Percentiles rank a stretch among this genome's conserved stretches.
Conservation (phyloP, 2,797 vertebrate genomes). For the Heterohyrax brucei region DNA sequence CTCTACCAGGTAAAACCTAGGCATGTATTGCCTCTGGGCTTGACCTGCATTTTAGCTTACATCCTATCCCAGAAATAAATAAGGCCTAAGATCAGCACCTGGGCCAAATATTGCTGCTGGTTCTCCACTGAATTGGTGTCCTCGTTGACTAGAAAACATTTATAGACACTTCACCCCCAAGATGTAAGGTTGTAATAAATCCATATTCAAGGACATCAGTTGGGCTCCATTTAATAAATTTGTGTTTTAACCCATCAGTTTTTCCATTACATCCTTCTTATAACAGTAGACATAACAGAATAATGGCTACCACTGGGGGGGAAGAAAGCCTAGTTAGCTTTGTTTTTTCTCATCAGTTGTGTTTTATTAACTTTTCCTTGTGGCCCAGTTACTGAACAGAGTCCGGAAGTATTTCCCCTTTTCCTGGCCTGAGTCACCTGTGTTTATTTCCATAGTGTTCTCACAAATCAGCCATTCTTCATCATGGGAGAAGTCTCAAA, state of each 20-base stretch:
- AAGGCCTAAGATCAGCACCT: neutral
- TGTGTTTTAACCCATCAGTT: neutral
- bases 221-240: neutral
- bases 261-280: neutral
- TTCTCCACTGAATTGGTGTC: neutral
- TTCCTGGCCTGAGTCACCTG: neutral
- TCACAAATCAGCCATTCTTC: neutral
- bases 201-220: neutral
- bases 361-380: neutral
- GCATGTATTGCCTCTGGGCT: neutral
- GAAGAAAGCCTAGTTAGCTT: neutral
- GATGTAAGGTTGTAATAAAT: neutral
- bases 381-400: neutral
- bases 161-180: neutral
- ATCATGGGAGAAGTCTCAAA: neutral
- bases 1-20: neutral
- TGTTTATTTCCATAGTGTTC: neutral
- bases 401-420: neutral
- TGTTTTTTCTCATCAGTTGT: neutral
- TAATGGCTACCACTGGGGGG: neutral
- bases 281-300: neutral
- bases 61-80: conserved; percentile 45
- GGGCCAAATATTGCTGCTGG: neutral
- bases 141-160: neutral
- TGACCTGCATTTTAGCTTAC: neutral